phyloP scores from a whole-genome alignment of 2,888 invertebrate genomes.

The Teinopalpus imperialis region DNA sequence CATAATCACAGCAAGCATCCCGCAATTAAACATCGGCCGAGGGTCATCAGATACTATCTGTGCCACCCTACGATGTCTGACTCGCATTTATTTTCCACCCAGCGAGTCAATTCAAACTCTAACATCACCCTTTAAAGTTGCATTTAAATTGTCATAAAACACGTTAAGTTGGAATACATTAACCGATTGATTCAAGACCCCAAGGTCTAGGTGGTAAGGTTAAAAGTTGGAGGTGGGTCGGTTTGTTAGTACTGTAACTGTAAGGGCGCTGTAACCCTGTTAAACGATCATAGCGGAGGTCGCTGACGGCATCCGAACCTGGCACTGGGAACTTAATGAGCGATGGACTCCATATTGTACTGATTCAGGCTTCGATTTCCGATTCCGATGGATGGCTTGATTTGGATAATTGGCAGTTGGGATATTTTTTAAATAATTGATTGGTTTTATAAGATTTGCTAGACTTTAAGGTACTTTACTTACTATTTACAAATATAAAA shows the following conservation, averaged over 20 bases:
- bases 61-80: constrained; percentile 60
- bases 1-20: constrained; percentile 47
- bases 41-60: constrained; percentile 64
- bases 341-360: constrained; percentile 27
- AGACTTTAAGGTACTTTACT: too few species aligned
- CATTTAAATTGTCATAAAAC: neutral
- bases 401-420: constrained; percentile 18
- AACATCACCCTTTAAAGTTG: neutral
- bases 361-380: constrained; percentile 19
- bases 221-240: constrained; percentile 16
- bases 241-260: constrained; percentile 44
- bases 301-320: constrained; percentile 20
- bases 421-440: constrained; percentile 15
- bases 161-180: neutral
- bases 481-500: too few species aligned
- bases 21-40: constrained; percentile 70
- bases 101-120: neutral
- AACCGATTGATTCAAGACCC: neutral
- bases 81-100: constrained; percentile 16
- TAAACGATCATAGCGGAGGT: constrained; percentile 52
- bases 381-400: constrained; percentile 12
- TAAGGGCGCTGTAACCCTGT: constrained; percentile 50
- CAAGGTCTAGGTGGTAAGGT: constrained; percentile 1
- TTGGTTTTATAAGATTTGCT: too few species aligned
- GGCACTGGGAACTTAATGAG: constrained; percentile 29